phyloP scores from a whole-genome alignment of 2,113 vertebrate genomes.

The Arothron firmamentum region DNA sequence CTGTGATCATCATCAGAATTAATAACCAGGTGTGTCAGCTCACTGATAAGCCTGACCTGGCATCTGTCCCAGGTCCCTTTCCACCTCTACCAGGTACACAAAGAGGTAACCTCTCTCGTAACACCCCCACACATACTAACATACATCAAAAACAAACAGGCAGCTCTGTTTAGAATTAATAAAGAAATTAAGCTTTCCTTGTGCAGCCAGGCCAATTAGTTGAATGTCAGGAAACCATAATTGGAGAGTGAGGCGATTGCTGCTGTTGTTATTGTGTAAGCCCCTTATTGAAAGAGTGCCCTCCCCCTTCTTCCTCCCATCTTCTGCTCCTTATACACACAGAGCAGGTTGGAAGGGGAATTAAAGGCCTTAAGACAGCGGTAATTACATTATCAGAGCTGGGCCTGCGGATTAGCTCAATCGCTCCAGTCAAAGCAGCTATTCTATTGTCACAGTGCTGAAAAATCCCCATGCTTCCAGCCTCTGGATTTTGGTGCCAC shows the following conservation, averaged over 20 bases:
- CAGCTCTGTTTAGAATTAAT: slow-evolving; percentile 84
- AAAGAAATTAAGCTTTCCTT: slow-evolving; percentile 97
- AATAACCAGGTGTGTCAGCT: slow-evolving; percentile 77
- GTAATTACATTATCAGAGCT: slow-evolving; percentile 99
- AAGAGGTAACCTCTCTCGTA: slow-evolving; percentile 52
- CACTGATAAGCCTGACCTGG: slow-evolving; percentile 76
- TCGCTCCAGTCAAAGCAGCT: slow-evolving; percentile 97
- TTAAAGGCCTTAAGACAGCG: slow-evolving; percentile 98
- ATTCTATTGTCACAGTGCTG: slow-evolving; percentile 92
- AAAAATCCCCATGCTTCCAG: slow-evolving; percentile 92
- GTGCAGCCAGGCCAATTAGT: slow-evolving; percentile 98
- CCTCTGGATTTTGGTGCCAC: slow-evolving; percentile 85
- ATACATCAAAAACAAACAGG: slow-evolving; percentile 83
- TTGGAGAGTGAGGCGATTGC: slow-evolving; percentile 93
- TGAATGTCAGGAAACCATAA: slow-evolving; percentile 99
- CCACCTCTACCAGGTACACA: slow-evolving; percentile 57
- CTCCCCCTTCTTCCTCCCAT: slow-evolving; percentile 79
- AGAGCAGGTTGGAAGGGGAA: slow-evolving; percentile 85
- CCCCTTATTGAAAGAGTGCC: slow-evolving; percentile 82
- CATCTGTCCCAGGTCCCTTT: slow-evolving; percentile 56
- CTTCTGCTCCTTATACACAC: slow-evolving; percentile 79
- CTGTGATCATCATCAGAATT: slow-evolving; percentile 45
- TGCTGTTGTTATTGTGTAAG: slow-evolving; percentile 84
- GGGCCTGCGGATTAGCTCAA: slow-evolving; percentile 95
- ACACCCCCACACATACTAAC: slow-evolving; percentile 81